Base-by-base conservation (phyloP, 2,888 invertebrate species). In the Rhagium mordax region DNA sequence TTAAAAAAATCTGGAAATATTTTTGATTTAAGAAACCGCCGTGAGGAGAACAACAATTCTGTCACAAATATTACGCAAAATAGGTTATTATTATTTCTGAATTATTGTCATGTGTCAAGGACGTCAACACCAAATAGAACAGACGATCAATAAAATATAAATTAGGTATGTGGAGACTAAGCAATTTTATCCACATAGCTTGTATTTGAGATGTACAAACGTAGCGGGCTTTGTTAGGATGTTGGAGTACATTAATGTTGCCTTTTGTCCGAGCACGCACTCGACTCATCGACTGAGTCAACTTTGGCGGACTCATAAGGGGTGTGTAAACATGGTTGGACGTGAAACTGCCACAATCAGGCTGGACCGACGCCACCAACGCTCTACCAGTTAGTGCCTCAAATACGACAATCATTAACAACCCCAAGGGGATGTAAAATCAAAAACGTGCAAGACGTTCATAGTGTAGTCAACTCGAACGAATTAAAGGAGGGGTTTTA, bases 251-350 rank as follows among this genome's bases (percentile, higher is more conserved):
- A 80, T 83, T 82, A 80, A 84, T 85, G 85, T 85, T 84, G 84
- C 81, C 85, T 85, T 86, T 86, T 85, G 85, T 86, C 82, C 81
- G 71, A 81, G 84, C 86, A 86, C 85, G 85, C 85, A 86, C 85
- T 84, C 82, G 81, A 84, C 83, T 86, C 85, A 85, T 85, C 85
- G 83, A 83, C 84, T 84, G 82, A 85, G 85, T 85, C 85, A 86
- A 86, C 85, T 85, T 81, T 79, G 82, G 79, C 82, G 81, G 81
- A 81, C 82, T 84, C 85, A 84, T 85, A 84, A 85, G 84, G 83
- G 84, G 82, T 84, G 82, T 83, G 85, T 84, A 86, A 86, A 86
- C 84, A 86, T 78, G 78, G 76, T 79, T 81, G 84, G 81, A 84
- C 81, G 84, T 83, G 84, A 81, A 82, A 79, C 81, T 80, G 81